Conservation (phyloP, 1,140 invertebrate genomes). For the Brachionus manjavacas region DNA sequence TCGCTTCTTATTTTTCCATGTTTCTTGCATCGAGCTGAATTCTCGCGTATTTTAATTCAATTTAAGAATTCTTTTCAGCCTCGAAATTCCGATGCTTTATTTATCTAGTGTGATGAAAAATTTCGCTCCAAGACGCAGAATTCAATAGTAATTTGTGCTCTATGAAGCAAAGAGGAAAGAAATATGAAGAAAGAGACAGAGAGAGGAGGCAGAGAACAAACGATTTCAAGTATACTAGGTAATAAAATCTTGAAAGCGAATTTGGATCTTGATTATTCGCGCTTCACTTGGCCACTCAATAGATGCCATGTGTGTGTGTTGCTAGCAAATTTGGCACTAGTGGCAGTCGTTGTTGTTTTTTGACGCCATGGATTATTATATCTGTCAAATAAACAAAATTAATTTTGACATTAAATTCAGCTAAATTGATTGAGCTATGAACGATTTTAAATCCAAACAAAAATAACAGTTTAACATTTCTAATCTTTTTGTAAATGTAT, state of each 20-base stretch:
- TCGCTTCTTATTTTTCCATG: neutral
- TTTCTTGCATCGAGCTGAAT: neutral
- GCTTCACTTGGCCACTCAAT: neutral
- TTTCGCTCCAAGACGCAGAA: slow-evolving; percentile 5
- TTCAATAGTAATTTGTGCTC: neutral
- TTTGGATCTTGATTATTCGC: neutral
- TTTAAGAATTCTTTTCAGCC: slow-evolving; percentile 8
- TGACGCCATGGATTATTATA: slow-evolving; percentile 29
- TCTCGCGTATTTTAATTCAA: neutral
- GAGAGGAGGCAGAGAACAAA: neutral
- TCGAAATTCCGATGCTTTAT: neutral
- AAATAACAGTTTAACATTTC: slow-evolving; percentile 39
- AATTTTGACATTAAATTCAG: slow-evolving; percentile 6
- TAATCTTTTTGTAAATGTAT: slow-evolving; percentile 41
- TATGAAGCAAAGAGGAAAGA: neutral
- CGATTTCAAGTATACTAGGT: neutral
- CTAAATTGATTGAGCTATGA: slow-evolving; percentile 8
- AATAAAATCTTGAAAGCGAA: neutral
- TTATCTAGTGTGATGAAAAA: neutral
- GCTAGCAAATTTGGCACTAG: neutral
- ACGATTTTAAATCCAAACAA: slow-evolving; percentile 23
- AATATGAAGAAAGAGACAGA: neutral
- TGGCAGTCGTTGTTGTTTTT: slow-evolving; percentile 12
- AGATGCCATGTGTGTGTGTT: neutral
- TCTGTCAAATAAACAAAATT: slow-evolving; percentile 41